A percentile compares a stretch with the other conserved stretches of the same genome.
Evolutionary conservation across 1,140 invertebrate genomes (phyloP).

Genomic region (Leptopilina boulardi): DNA sequence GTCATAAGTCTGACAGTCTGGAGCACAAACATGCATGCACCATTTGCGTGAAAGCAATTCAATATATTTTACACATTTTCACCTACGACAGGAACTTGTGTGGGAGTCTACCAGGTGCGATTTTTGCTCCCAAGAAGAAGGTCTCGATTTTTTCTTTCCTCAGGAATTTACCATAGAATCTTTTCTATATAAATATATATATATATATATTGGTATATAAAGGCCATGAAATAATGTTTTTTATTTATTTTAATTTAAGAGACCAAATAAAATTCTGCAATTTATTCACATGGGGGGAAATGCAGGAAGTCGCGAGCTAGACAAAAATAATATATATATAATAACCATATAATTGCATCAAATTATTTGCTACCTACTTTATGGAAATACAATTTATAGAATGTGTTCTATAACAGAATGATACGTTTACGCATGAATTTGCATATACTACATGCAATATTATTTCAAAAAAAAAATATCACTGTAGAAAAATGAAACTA

Average conservation of each 20-base stretch:
- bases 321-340: not conserved
- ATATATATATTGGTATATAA: too few species aligned
- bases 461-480: not conserved
- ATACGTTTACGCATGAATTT: not conserved
- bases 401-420: not conserved
- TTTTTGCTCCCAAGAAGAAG: slow-evolving; percentile 1
- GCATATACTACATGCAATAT: not conserved
- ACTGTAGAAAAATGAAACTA: not conserved
- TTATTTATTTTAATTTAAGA: slow-evolving; percentile 12
- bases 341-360: not conserved
- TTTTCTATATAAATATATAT: too few species aligned
- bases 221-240: too few species aligned
- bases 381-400: not conserved
- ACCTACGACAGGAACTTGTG: not conserved
- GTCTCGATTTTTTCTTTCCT: not conserved
- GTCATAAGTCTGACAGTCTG: slow-evolving; percentile 1
- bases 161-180: not conserved
- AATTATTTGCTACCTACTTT: slow-evolving; percentile 7
- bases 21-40: slow-evolving; percentile 2
- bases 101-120: not conserved
- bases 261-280: not conserved
- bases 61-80: not conserved
- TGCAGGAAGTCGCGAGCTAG: not conserved
- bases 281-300: not conserved
- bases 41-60: not conserved